Evolutionary conservation across 2,113 vertebrate genomes (phyloP).

Genomic region (Poeciliopsis occidentalis): DNA sequence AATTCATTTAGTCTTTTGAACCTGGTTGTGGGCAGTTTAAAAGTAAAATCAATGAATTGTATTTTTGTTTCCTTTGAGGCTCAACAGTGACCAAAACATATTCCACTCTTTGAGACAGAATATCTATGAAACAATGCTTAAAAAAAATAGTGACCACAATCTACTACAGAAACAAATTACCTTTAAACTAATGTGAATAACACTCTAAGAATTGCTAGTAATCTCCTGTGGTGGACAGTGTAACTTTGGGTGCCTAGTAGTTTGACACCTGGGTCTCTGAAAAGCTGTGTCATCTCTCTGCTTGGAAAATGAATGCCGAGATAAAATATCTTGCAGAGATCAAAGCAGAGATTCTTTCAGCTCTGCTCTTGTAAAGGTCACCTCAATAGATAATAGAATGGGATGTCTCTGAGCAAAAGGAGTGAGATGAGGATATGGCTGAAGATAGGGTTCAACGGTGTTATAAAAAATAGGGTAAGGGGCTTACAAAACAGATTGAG

Average conservation of each 20-base stretch:
- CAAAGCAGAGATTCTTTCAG: conserved; percentile 42
- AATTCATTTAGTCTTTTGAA: no score
- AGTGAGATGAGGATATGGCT: conserved; percentile 21
- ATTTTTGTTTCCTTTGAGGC: no score
- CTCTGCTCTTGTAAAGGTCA: conserved; percentile 53
- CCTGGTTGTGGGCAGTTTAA: no score
- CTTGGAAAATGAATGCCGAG: conserved; percentile 22
- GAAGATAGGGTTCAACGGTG: conserved; percentile 14
- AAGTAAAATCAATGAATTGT: no score
- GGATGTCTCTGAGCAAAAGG: conserved; percentile 7
- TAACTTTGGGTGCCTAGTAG: conserved; percentile 9
- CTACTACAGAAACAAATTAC: no score
- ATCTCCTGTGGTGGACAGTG: conserved; percentile 17
- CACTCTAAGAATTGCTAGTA: conserved; percentile 9
- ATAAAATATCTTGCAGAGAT: conserved; percentile 54
- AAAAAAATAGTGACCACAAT: no score
- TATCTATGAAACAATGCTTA: no score
- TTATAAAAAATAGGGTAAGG: conserved; percentile 26
- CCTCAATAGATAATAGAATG: conserved; percentile 42
- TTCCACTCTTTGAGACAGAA: no score
- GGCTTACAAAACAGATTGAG: conserved; percentile 20
- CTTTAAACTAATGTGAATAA: neutral
- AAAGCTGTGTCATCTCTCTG: conserved; percentile 34
- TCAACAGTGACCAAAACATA: no score
- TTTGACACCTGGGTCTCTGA: conserved; percentile 33